Conservation (phyloP, 2,113 vertebrate genomes). For the Panthera leo region DNA sequence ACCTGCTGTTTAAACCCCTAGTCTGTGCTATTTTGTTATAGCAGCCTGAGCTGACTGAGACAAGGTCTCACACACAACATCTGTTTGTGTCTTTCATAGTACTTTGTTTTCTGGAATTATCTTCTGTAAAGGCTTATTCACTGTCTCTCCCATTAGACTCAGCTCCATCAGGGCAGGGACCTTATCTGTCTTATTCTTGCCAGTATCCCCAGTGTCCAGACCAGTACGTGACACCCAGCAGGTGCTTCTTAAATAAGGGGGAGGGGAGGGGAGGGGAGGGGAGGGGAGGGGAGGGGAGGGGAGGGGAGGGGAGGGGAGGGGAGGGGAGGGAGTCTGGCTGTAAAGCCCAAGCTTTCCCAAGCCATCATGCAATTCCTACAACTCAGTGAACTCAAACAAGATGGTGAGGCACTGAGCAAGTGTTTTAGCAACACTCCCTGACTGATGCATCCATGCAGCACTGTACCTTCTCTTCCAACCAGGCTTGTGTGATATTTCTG, state of each 20-base stretch:
- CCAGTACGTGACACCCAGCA: neutral
- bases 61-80: neutral
- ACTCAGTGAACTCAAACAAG: neutral
- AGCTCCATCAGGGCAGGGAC: neutral
- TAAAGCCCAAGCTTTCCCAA: neutral
- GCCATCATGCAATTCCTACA: neutral
- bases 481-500: neutral
- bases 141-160: neutral
- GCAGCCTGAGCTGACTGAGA: neutral
- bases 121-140: neutral
- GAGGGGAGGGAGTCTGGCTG: neutral
- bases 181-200: neutral
- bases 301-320: too few species aligned
- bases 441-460: neutral
- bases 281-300: fast-evolving
- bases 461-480: neutral
- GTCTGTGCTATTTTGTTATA: neutral
- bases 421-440: neutral
- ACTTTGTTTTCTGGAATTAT: neutral
- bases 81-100: neutral
- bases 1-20: neutral
- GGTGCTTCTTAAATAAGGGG: too few species aligned
- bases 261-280: too few species aligned
- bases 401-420: neutral
- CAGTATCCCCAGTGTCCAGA: neutral